Evolutionary conservation across 2,888 invertebrate species (phyloP).

Genomic region (Metallyticus violacea): DNA sequence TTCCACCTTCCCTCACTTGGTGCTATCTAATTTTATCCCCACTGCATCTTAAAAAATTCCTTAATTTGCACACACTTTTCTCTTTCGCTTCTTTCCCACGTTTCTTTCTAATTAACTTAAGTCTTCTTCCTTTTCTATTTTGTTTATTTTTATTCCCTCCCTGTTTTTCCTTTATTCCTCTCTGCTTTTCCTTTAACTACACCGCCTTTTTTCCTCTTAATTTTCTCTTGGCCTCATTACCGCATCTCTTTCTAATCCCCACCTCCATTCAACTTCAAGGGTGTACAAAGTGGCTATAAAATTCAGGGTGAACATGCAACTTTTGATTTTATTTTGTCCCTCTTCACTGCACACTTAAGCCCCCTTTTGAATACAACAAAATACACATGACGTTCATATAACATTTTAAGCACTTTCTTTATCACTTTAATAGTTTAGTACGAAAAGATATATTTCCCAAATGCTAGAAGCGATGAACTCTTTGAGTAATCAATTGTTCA

Average conservation of each 20-base stretch:
- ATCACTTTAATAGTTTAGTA: no score
- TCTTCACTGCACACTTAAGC: not conserved
- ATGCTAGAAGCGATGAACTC: no score
- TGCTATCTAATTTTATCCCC: not conserved
- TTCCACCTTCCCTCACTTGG: not conserved
- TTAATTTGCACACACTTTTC: constrained; percentile 1
- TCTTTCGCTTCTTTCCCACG: not conserved
- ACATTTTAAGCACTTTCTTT: no score
- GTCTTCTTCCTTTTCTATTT: not conserved
- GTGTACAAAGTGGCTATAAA: not conserved
- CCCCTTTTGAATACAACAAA: no score
- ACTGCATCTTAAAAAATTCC: constrained; percentile 9
- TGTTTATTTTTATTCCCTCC: not conserved
- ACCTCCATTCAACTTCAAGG: not conserved
- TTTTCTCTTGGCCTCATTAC: not conserved
- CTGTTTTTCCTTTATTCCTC: not conserved
- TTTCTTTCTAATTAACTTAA: constrained; percentile 11
- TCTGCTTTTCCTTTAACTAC: not conserved
- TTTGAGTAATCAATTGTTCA: no score
- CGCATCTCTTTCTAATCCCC: constrained; percentile 9
- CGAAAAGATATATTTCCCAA: no score
- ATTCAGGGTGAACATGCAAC: not conserved
- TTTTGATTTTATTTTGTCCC: not conserved
- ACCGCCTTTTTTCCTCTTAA: not conserved
- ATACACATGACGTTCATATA: no score